Evolutionary conservation across 2,888 invertebrate genomes (phyloP).

Genomic region (Cyclophora albipunctata): DNA sequence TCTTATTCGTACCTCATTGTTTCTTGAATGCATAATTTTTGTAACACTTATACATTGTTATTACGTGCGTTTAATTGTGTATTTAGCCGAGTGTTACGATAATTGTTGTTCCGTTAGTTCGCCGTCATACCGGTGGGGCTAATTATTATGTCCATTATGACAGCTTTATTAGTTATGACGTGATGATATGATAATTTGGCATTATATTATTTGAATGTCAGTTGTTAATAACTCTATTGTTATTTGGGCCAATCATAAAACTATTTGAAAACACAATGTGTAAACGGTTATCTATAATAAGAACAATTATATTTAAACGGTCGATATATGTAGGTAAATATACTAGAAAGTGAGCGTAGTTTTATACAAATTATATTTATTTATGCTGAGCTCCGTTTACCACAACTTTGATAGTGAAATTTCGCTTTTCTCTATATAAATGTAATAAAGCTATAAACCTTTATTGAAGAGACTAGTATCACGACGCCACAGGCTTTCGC

Average conservation of each 20-base stretch:
- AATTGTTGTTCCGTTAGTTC: conserved; percentile 14
- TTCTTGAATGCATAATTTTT: conserved; percentile 24
- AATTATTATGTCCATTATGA: not conserved
- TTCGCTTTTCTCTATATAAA: conserved; percentile 39
- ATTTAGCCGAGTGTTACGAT: conserved; percentile 10
- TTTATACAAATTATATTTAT: no score
- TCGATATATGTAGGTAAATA: no score
- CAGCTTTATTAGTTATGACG: not conserved
- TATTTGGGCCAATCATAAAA: not conserved
- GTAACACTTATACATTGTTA: conserved; percentile 16
- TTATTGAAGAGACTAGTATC: conserved; percentile 37
- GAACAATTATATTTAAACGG: no score
- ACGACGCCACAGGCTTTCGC: conserved; percentile 30
- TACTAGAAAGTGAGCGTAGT: no score
- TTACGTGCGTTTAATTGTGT: conserved; percentile 16
- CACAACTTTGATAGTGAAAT: conserved; percentile 27
- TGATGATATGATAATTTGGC: not conserved
- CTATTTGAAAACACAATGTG: no score
- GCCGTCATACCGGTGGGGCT: not conserved
- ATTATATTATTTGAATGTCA: not conserved
- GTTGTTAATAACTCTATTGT: not conserved
- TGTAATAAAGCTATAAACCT: conserved; percentile 57
- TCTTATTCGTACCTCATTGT: conserved; percentile 15
- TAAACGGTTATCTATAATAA: no score
- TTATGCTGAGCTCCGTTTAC: no score